These are phyloP conservation scores for Palythoa caribaeorum DNA, from an alignment of 92 coral and sea anemone genomes.

Conservation along the genomic window DNA sequence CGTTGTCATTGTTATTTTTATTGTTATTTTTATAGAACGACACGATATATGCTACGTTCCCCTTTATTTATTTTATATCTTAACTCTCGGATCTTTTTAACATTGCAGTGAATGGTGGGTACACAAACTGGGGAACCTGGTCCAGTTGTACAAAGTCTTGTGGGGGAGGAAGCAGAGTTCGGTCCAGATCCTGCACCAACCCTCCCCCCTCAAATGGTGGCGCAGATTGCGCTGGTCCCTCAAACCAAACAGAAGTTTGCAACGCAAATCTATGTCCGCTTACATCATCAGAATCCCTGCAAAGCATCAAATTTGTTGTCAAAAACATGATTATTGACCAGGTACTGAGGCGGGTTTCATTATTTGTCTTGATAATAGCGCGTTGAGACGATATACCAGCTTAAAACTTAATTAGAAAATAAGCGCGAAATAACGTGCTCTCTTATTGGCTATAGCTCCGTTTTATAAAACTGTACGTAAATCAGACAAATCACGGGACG, in stretches of 20 bases:
- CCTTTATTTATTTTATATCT: too few species aligned
- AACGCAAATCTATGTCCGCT: conserved; percentile 31
- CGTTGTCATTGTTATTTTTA: too few species aligned
- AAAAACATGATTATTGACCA: conserved; percentile 32
- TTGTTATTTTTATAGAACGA: too few species aligned
- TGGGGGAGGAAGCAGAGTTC: conserved; percentile 25
- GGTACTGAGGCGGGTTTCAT: conserved; percentile 1
- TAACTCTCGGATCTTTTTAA: neutral
- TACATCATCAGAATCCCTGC: conserved; percentile 15
- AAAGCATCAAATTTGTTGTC: conserved; percentile 23
- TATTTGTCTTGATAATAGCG: neutral
- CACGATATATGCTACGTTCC: too few species aligned
- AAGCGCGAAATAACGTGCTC: too few species aligned
- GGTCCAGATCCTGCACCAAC: conserved; percentile 28
- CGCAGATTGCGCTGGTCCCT: conserved; percentile 3
- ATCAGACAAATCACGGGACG: too few species aligned
- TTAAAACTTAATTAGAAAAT: too few species aligned
- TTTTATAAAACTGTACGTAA: too few species aligned
- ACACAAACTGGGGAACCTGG: conserved; percentile 37
- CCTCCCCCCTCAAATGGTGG: conserved; percentile 46
- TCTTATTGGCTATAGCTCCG: too few species aligned
- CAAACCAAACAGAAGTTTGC: conserved; percentile 27
- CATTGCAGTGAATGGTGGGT: conserved; percentile 15
- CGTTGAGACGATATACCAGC: neutral
- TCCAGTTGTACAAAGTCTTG: conserved; percentile 22